These are phyloP conservation scores for Plecotus auritus DNA, from an alignment of 2,113 vertebrate species.

Conservation along the genomic window DNA sequence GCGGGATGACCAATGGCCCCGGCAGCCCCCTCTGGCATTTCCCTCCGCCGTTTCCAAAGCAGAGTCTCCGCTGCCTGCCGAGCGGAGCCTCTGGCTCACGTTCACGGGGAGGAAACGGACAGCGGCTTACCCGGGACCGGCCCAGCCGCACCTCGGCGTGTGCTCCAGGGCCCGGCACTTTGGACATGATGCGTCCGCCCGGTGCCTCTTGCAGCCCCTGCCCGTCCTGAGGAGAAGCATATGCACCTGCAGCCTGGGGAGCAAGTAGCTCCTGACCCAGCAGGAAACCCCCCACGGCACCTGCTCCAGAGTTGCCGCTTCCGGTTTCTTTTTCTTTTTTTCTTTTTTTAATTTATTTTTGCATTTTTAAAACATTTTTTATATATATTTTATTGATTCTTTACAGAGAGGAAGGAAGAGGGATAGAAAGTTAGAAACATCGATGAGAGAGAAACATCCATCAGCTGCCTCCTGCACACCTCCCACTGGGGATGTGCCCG, in stretches of 20 bases:
- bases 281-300: not conserved
- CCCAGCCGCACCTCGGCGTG: not conserved
- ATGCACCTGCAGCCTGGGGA: fast-evolving
- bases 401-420: too few species aligned
- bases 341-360: too few species aligned
- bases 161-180: not conserved
- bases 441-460: too few species aligned
- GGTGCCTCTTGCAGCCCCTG: not conserved
- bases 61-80: not conserved
- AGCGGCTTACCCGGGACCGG: not conserved
- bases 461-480: too few species aligned
- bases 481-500: too few species aligned
- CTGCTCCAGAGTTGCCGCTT: not conserved
- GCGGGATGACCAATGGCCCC: not conserved
- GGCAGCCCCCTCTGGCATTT: not conserved
- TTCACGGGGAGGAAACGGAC: not conserved
- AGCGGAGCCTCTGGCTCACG: not conserved
- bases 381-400: too few species aligned
- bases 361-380: too few species aligned
- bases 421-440: too few species aligned
- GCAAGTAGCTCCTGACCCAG: not conserved
- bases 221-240: not conserved
- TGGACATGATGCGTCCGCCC: not conserved
- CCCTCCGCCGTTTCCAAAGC: not conserved
- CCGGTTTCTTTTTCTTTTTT: not conserved